These are phyloP conservation scores for Gymnothorax javanicus DNA, from an alignment of 2,797 vertebrate genomes.

Conservation along the genomic window DNA sequence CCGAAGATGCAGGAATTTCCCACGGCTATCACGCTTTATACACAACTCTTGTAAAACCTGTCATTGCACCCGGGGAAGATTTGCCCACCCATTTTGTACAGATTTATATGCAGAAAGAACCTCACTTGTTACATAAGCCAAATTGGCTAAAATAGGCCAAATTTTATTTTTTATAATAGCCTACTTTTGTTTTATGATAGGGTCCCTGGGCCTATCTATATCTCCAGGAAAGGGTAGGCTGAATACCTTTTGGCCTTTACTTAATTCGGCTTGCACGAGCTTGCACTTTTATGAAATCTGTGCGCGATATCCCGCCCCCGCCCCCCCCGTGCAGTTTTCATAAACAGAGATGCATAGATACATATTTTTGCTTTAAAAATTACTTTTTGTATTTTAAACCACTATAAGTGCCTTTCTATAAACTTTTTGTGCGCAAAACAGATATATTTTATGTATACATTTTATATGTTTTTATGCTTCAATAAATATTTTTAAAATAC, in stretches of 20 bases:
- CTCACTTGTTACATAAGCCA: background rate
- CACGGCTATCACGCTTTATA: conserved; percentile 48
- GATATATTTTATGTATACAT: conserved; percentile 15
- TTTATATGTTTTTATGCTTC: conserved; percentile 44
- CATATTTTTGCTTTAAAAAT: background rate
- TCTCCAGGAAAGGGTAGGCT: background rate
- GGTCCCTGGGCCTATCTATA: background rate
- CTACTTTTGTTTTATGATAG: background rate
- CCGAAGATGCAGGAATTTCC: conserved; percentile 44
- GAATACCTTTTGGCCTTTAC: background rate
- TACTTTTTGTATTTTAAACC: background rate
- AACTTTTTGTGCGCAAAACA: conserved; percentile 27
- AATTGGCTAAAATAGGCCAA: background rate
- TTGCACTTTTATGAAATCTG: background rate
- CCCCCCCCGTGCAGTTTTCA: background rate
- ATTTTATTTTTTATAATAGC: background rate
- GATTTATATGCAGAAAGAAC: background rate
- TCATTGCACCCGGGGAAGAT: background rate
- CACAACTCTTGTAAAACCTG: conserved; percentile 27
- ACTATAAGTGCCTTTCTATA: conserved; percentile 13
- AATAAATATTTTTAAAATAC: conserved; percentile 53
- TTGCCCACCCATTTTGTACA: background rate
- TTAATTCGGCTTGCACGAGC: background rate
- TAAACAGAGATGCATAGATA: background rate
- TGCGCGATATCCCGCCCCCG: background rate